Conservation (phyloP, 2,797 vertebrate genomes). For the Pseudomugil tenellus region DNA sequence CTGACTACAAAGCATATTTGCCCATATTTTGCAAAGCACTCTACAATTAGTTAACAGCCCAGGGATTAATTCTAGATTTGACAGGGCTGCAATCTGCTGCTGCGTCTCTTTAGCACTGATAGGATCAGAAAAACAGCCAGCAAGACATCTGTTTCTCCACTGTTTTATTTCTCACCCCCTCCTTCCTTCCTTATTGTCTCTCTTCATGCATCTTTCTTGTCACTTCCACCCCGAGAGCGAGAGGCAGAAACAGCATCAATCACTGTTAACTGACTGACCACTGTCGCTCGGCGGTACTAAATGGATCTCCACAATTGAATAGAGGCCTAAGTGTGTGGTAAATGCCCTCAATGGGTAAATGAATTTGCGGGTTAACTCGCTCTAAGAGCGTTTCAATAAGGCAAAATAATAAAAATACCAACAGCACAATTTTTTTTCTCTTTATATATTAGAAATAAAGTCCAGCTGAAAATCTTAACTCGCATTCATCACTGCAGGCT, state of each 20-base stretch:
- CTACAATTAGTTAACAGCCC: slow-evolving; percentile 80
- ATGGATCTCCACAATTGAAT: slow-evolving; percentile 83
- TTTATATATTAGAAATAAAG: slow-evolving; percentile 67
- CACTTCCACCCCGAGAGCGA: slow-evolving; percentile 60
- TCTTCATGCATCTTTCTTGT: slow-evolving; percentile 75
- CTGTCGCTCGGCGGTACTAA: slow-evolving; percentile 79
- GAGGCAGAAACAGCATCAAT: slow-evolving; percentile 79
- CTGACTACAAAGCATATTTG: slow-evolving; percentile 67
- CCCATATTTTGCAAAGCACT: slow-evolving; percentile 72
- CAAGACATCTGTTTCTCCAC: slow-evolving; percentile 70
- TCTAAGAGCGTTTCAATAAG: slow-evolving; percentile 76
- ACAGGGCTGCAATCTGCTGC: slow-evolving; percentile 76
- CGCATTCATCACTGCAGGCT: slow-evolving; percentile 46
- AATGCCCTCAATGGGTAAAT: slow-evolving; percentile 82
- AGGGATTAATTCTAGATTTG: slow-evolving; percentile 80
- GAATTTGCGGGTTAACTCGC: slow-evolving; percentile 80
- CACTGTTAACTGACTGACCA: slow-evolving; percentile 82
- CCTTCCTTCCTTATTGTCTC: slow-evolving; percentile 48
- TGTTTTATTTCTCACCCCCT: slow-evolving; percentile 48
- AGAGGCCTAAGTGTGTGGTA: slow-evolving; percentile 83
- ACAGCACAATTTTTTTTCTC: slow-evolving; percentile 67
- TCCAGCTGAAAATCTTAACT: slow-evolving; percentile 62
- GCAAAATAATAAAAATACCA: slow-evolving; percentile 78
- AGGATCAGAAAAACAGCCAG: slow-evolving; percentile 69
- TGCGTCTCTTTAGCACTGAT: slow-evolving; percentile 69